phyloP scores from a whole-genome alignment of 2,888 invertebrate genomes.

The Aphrophora alni region DNA sequence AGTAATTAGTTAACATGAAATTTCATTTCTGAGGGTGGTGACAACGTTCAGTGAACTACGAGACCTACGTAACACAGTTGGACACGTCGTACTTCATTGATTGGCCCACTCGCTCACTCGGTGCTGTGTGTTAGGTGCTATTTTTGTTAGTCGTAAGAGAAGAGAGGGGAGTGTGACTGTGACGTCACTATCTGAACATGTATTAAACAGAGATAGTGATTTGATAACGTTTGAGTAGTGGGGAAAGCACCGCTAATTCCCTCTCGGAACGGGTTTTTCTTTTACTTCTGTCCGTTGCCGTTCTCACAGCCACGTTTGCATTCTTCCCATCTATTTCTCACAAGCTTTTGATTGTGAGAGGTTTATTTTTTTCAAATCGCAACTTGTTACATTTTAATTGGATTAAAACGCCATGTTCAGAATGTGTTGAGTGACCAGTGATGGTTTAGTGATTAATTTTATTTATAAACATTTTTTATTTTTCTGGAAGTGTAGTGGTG shows the following conservation, averaged over 20 bases:
- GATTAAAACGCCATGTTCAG: neutral
- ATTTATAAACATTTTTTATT: too few relatives aligned
- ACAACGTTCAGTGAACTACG: neutral
- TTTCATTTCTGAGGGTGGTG: neutral
- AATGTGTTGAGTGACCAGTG: neutral
- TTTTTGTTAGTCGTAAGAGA: neutral
- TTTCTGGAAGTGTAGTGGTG: neutral
- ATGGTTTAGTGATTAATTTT: too few relatives aligned
- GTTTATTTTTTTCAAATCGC: neutral
- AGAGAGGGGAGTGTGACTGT: neutral
- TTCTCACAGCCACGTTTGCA: slow-evolving; percentile 2
- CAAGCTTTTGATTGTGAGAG: neutral
- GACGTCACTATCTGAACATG: neutral
- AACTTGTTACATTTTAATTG: neutral
- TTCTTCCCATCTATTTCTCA: neutral
- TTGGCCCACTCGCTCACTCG: neutral
- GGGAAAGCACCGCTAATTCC: neutral
- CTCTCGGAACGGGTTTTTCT: neutral
- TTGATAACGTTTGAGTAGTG: neutral
- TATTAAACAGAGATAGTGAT: slow-evolving; percentile 2
- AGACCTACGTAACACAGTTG: neutral
- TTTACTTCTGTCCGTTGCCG: neutral
- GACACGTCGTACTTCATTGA: neutral
- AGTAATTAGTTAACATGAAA: too few relatives aligned
- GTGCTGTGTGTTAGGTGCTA: neutral